Evolutionary conservation across 2,888 invertebrate species (phyloP).

Genomic region (Podotricha telesiphe): DNA sequence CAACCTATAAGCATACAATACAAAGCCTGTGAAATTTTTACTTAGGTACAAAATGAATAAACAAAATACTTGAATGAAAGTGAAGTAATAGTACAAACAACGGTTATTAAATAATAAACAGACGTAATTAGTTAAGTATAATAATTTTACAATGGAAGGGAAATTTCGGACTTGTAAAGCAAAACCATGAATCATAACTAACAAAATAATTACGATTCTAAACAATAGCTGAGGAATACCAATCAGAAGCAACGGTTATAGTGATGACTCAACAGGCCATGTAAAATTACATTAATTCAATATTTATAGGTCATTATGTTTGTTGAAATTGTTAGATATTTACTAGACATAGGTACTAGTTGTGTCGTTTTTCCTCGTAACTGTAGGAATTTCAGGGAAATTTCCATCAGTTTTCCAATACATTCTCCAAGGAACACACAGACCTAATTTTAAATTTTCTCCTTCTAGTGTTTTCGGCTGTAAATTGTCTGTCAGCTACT

Average conservation of each 20-base stretch:
- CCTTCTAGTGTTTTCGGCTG: too few relatives aligned
- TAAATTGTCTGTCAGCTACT: too few relatives aligned
- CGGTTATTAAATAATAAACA: conserved; percentile 29
- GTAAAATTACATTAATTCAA: conserved; percentile 9
- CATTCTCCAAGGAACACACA: too few relatives aligned
- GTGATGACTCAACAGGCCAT: neutral
- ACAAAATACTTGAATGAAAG: conserved; percentile 29
- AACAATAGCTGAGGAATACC: conserved; percentile 13
- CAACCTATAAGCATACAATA: too few relatives aligned
- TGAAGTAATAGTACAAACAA: conserved; percentile 28
- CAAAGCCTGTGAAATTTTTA: too few relatives aligned
- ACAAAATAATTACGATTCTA: conserved; percentile 18
- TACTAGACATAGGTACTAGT: too few relatives aligned
- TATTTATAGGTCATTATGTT: neutral
- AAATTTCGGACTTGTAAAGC: conserved; percentile 29
- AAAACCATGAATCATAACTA: conserved; percentile 27
- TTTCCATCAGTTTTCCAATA: too few relatives aligned
- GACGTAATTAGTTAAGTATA: conserved; percentile 32
- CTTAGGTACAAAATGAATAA: neutral
- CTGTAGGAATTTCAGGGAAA: too few relatives aligned
- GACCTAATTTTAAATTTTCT: too few relatives aligned
- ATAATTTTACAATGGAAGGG: conserved; percentile 33
- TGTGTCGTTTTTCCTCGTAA: too few relatives aligned
- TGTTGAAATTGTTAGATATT: too few relatives aligned
- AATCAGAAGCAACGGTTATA: conserved; percentile 11